A percentile compares a stretch with the other conserved stretches of the same genome.
Evolutionary conservation across 2,888 invertebrate species (phyloP).

Genomic region (Drymonia ruficornis): DNA sequence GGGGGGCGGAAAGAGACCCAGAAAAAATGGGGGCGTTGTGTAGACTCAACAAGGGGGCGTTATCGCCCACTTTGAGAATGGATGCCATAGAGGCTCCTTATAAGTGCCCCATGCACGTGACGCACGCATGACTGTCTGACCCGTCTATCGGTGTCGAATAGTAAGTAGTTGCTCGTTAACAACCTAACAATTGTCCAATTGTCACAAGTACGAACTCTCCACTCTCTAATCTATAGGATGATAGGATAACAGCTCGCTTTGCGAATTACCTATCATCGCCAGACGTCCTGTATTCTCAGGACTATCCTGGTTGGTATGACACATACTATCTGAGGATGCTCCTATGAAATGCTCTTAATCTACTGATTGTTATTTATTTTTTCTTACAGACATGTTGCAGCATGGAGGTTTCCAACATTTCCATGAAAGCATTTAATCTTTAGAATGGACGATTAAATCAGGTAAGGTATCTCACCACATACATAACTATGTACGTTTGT

Average conservation of each 20-base stretch:
- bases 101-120: neutral
- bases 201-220: slow-evolving; percentile 33
- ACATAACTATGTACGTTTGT: no score
- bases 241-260: slow-evolving; percentile 65
- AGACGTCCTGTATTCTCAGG: slow-evolving; percentile 9
- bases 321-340: neutral
- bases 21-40: no score
- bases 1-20: no score
- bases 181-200: slow-evolving; percentile 71
- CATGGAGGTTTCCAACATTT: slow-evolving; percentile 3
- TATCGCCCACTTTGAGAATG: no score
- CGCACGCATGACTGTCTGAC: slow-evolving; percentile 35
- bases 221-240: slow-evolving; percentile 67
- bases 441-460: neutral
- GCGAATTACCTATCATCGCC: slow-evolving; percentile 58
- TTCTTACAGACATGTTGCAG: slow-evolving; percentile 2
- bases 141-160: slow-evolving; percentile 53
- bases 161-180: slow-evolving; percentile 52
- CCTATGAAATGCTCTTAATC: neutral
- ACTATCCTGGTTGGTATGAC: neutral
- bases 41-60: no score
- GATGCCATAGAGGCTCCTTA: no score
- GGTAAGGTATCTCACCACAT: neutral
- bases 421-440: neutral
- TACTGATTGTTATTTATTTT: neutral